Evolutionary conservation across 2,888 invertebrate species (phyloP).

Genomic region (Agriopis aurantiaria): DNA sequence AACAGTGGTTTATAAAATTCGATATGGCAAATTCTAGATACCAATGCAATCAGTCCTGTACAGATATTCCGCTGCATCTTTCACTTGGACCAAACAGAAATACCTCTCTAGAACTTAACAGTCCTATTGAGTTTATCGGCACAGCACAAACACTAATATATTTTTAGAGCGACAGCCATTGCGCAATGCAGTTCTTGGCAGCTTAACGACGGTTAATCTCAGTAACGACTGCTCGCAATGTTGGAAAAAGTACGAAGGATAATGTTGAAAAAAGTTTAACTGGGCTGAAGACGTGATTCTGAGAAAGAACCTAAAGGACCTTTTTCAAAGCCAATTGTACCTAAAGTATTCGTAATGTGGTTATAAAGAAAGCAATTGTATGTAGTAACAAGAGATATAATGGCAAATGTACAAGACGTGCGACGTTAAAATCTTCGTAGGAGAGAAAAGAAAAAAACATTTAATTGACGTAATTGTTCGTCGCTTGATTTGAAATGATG

Average conservation of each 20-base stretch:
- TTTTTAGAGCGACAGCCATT: slow-evolving; percentile 54
- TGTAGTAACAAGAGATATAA: slow-evolving; percentile 4
- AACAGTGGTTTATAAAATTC: not conserved
- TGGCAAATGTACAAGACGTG: too few species aligned
- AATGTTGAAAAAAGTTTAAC: slow-evolving; percentile 16
- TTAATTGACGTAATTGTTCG: slow-evolving; percentile 42
- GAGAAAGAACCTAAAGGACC: not conserved
- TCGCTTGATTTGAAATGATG: slow-evolving; percentile 27
- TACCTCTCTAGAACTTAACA: slow-evolving; percentile 49
- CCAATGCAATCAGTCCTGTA: not conserved
- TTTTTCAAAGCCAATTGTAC: slow-evolving; percentile 5
- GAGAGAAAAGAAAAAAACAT: not conserved
- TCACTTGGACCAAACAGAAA: slow-evolving; percentile 35
- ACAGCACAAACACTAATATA: slow-evolving; percentile 55
- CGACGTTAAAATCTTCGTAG: too few species aligned
- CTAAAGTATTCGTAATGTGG: slow-evolving; percentile 13
- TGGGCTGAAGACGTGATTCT: not conserved
- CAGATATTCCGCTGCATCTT: slow-evolving; percentile 18
- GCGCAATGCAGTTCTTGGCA: slow-evolving; percentile 51
- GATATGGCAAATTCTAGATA: not conserved
- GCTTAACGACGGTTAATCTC: slow-evolving; percentile 53
- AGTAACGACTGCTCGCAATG: slow-evolving; percentile 47
- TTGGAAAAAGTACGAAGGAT: slow-evolving; percentile 38
- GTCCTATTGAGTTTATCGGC: slow-evolving; percentile 50
- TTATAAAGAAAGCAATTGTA: slow-evolving; percentile 16